phyloP scores from a whole-genome alignment of 2,888 invertebrate species.

The Drosophila gaucha region DNA sequence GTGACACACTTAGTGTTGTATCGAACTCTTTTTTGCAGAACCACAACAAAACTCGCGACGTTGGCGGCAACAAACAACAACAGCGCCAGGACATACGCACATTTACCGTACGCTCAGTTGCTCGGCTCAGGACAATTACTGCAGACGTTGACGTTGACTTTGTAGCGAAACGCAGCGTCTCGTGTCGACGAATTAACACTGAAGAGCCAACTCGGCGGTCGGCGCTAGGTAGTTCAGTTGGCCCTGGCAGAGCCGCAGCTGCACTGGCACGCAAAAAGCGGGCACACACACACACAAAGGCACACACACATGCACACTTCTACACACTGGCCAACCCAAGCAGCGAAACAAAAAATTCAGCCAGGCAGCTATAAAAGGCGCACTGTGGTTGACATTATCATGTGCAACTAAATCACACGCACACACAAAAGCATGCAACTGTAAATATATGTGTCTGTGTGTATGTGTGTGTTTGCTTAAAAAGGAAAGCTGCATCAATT shows the following conservation, averaged over 20 bases:
- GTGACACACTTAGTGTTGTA: slow-evolving; percentile 71
- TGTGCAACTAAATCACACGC: slow-evolving; percentile 77
- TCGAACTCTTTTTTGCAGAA: slow-evolving; percentile 49
- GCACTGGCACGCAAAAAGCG: slow-evolving; percentile 59
- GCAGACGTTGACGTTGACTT: slow-evolving; percentile 56
- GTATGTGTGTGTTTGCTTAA: slow-evolving; percentile 18
- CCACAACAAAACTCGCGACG: slow-evolving; percentile 59
- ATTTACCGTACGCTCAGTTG: slow-evolving; percentile 22
- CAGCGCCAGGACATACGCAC: slow-evolving; percentile 37
- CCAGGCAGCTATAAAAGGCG: slow-evolving; percentile 65
- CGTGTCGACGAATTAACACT: slow-evolving; percentile 83
- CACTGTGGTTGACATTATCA: slow-evolving; percentile 76
- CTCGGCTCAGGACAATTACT: slow-evolving; percentile 40
- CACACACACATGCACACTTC: slow-evolving; percentile 26
- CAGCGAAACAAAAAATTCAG: slow-evolving; percentile 54
- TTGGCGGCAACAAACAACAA: slow-evolving; percentile 44
- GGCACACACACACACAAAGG: slow-evolving; percentile 41
- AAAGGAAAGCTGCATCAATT: slow-evolving; percentile 45
- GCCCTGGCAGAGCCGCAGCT: slow-evolving; percentile 61
- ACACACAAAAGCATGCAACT: slow-evolving; percentile 38
- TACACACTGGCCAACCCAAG: slow-evolving; percentile 53
- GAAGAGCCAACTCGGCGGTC: slow-evolving; percentile 75
- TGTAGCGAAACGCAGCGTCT: slow-evolving; percentile 76
- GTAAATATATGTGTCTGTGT: background rate
- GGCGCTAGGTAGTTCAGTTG: slow-evolving; percentile 54